Evolutionary conservation across 2,113 vertebrate genomes (phyloP).

Genomic region (Antechinus stuartii): DNA sequence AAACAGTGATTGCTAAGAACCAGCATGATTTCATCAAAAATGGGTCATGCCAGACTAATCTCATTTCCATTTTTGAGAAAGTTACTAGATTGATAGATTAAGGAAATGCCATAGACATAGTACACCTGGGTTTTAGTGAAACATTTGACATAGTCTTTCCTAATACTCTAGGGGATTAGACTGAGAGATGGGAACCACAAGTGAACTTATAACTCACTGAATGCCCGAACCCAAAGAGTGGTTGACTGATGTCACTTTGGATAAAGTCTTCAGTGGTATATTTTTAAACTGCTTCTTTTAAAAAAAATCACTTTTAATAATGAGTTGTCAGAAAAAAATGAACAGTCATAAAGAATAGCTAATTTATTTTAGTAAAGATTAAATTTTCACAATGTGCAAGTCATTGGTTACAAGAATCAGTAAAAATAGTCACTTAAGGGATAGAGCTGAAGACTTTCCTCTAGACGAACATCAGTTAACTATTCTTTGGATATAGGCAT

Average conservation of each 20-base stretch:
- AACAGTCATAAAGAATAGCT: not conserved
- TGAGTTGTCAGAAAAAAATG: not conserved
- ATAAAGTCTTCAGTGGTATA: not conserved
- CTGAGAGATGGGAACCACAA: not conserved
- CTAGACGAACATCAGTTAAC: not conserved
- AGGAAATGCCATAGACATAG: not conserved
- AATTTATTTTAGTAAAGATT: not conserved
- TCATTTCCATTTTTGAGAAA: not conserved
- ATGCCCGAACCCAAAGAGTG: not conserved
- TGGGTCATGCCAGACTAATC: not conserved
- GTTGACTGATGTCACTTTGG: not conserved
- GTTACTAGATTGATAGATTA: not conserved
- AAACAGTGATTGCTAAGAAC: not conserved
- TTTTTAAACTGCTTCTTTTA: not conserved
- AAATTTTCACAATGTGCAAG: not conserved
- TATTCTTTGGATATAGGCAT: not conserved
- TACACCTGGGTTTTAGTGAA: not conserved
- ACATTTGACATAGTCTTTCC: not conserved
- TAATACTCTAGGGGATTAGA: not conserved
- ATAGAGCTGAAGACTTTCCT: not conserved
- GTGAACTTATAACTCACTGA: not conserved
- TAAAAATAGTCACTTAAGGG: not conserved
- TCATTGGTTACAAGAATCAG: not conserved
- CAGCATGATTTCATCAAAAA: not conserved
- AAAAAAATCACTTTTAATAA: not conserved